Base-by-base conservation (phyloP, 2,888 invertebrate genomes). In the Lasioglossum pauxillum region DNA sequence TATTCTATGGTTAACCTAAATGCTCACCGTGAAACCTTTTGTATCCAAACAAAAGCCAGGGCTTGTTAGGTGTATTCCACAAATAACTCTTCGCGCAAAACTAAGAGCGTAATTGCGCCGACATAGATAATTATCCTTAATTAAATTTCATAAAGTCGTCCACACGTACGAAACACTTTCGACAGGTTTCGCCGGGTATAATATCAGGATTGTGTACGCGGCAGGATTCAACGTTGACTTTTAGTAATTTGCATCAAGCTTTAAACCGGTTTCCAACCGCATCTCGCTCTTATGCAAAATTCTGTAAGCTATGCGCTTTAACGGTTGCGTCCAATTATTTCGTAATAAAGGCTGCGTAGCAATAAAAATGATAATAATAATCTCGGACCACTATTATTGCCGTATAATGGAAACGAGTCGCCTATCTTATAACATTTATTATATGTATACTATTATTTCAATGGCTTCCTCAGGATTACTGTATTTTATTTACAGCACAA, bases 1-100 rank as follows among this genome's bases (percentile, higher is more conserved):
- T 73, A 73, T 31, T 73, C 46, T 44, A 27, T 46, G 73, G 73
- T 73, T 73, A 73, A 46, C 46, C 73, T 19, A 46, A 73, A 73
- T 73, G 31, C 46, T 38, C n/a, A 16, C 7, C 46, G 46, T 31
- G 8, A 31, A 44, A 46, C 46, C 8, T 44, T 31, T 46, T 73
- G 27, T 19, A 27, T 31, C 44, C 31, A 46, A 46, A 73, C 46
- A 31, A 44, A 67, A 67, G 67, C 64, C 19, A 5, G 16, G 19
- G 35, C 23, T 67, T 35, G 67, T 35, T 35, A 35, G 35, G 23
- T 35, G 19, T 67, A 19, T 19, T 35, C 19, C 19, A 19, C 35
- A 19, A 16, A 35, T 67, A 67, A 67, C 10, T 35, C 35, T 23
- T 67, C 16, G 67, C 67, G 35, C n/a, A 19, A 67, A 67, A 67